Percentiles rank a stretch among this genome's conserved stretches.
phyloP scores from a whole-genome alignment of 2,888 invertebrate genomes.

The Sphaerophoria rueppellii region DNA sequence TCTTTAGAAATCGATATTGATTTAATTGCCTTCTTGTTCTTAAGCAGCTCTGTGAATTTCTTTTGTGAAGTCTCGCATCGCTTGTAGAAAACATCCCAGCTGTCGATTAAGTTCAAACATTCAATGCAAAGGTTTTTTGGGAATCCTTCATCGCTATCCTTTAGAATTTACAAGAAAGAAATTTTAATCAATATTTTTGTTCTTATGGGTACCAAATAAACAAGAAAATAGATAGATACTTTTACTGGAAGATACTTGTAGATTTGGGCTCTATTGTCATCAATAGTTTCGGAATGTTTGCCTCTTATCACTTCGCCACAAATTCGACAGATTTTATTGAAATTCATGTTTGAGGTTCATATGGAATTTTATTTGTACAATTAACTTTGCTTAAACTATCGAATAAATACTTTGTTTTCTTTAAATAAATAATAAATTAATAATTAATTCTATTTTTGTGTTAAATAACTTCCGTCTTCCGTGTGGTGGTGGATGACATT shows the following conservation, averaged over 20 bases:
- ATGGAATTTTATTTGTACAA: background rate
- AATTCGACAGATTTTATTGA: constrained; percentile 54
- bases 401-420: background rate
- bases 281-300: constrained; percentile 11
- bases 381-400: background rate
- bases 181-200: background rate
- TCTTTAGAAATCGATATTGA: background rate
- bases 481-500: constrained; percentile 1
- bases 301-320: constrained; percentile 42
- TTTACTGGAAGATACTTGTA: constrained; percentile 65
- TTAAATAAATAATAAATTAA: background rate
- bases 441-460: background rate
- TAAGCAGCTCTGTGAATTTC: constrained; percentile 37
- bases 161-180: background rate
- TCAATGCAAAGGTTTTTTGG: constrained; percentile 44
- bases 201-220: background rate
- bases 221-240: constrained; percentile 23
- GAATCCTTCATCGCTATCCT: constrained; percentile 37
- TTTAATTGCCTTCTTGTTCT: background rate
- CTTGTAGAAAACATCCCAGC: constrained; percentile 61
- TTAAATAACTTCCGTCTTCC: background rate
- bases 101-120: constrained; percentile 39
- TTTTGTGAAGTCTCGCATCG: constrained; percentile 49
- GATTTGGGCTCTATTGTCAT: constrained; percentile 40
- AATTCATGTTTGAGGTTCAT: constrained; percentile 20